Base-by-base conservation (phyloP, 2,797 vertebrate genomes). In the Sebastes elongatus region DNA sequence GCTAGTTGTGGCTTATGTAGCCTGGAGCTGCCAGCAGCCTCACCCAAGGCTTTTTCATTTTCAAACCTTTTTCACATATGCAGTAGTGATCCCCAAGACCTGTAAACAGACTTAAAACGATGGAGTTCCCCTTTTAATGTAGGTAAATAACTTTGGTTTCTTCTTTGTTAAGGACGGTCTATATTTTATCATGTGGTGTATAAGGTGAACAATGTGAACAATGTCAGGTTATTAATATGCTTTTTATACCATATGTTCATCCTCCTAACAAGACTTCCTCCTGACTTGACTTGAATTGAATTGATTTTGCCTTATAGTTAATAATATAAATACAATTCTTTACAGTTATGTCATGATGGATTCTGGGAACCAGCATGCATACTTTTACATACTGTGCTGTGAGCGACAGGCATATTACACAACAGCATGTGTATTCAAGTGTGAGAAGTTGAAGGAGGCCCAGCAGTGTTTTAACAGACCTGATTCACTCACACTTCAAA, bases 401-500 rank as follows among this genome's bases (percentile, higher is more conserved):
- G 23, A 73, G 9, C 14, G 70, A 59, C 32, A 32, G 56, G 6
- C 65, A 1, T 57, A 56, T 91, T 93, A 65, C 82, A 57, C 85
- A 92, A 92, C 62, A 5, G 60, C 23, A 7, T 49, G 56, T 74
- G 59, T 76, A 35, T 70, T 46, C 49, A 38, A 32, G 73, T 71
- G 70, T 70, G 69, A 73, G 71, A 30, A 28, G 72, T 42, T 73
- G 30, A 49, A 61, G 62, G 79, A 86, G 81, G 81, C 87, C 81
- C 70, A 66, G 63, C 16, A 7, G 59, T 69, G 62, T 76, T 92
- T 90, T 89, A 88, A 83, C 81, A 88, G 86, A 84, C 53, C 70
- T 63, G 73, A 85, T 77, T 86, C 84, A 85, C 82, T 64, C 78
- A 76, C 70, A 88, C 82, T 88, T 79, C 76, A 88, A 85, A 86